Base-by-base conservation (phyloP, 1,140 invertebrate species). In the Periplaneta americana region DNA sequence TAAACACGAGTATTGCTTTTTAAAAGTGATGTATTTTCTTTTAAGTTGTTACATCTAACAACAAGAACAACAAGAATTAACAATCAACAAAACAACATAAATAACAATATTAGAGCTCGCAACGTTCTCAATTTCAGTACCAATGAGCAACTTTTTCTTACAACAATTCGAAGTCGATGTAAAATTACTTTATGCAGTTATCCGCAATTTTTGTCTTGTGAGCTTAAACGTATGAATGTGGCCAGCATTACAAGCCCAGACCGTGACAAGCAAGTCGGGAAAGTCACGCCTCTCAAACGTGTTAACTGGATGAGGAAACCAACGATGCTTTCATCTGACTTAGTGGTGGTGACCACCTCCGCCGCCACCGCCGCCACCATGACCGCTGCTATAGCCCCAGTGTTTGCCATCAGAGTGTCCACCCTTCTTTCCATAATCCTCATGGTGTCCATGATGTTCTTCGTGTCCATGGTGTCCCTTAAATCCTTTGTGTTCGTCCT, bases 401-500 rank as follows among this genome's bases (percentile, higher is more conserved):
- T 92, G 91, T 80, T 92, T 92, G 3, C 90, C 92, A 1, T 90
- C 89, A 74, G 92, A 90, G 80, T 93, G 91, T 4, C 90, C 92
- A 0, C 92, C 91, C 84, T 94, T 94, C 83, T 93, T 94, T 33
- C 92, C 93, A 82, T 93, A 91, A 79, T 92, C 87, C 22, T 92
- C 89, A 57, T 94, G 91, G 82, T 94, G 91, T 13, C 91, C 88
- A 83, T 92, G 90, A 82, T 94, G 92, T 22, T 93, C 90, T 22
- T 93, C 92, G 84, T 94, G 90, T 0, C 94, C 93, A 11, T 93
- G 89, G 82, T 93, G 91, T 28, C 92, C 93, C 78, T 95, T 92
- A 87, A 94, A 91, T 0, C 93, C 94, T 83, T 94, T 93, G 85
- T 95, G 94, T 83, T 95, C 93, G 57, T 94, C 91, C 83, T 95